phyloP scores from a whole-genome alignment of 2,888 invertebrate genomes.

The Byasa hedistus region DNA sequence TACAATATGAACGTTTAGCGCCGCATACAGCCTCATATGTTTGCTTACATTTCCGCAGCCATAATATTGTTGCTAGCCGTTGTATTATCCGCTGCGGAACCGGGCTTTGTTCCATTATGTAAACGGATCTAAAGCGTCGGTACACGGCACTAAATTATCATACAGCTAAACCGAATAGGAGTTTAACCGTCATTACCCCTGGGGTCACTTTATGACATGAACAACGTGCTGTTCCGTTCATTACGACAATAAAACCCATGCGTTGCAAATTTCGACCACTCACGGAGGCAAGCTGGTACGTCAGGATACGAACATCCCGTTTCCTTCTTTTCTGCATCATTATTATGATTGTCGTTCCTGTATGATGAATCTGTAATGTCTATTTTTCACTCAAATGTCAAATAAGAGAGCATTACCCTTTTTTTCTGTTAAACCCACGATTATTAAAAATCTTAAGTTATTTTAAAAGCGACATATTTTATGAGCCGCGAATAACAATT shows the following conservation, averaged over 20 bases:
- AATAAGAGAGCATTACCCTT: not conserved
- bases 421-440: not conserved
- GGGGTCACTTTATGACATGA: slow-evolving; percentile 11
- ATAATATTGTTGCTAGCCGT: slow-evolving; percentile 28
- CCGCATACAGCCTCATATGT: slow-evolving; percentile 4
- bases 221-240: slow-evolving; percentile 12
- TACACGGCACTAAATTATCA: slow-evolving; percentile 8
- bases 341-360: slow-evolving; percentile 15
- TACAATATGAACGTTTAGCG: slow-evolving; percentile 11
- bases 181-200: slow-evolving; percentile 5
- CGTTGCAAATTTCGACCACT: slow-evolving; percentile 20
- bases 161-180: not conserved
- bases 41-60: slow-evolving; percentile 28
- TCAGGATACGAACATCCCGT: slow-evolving; percentile 28
- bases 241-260: slow-evolving; percentile 15
- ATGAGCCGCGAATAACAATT: too few species aligned
- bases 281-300: slow-evolving; percentile 10
- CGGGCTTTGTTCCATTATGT: slow-evolving; percentile 33
- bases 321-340: slow-evolving; percentile 18
- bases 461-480: too few species aligned
- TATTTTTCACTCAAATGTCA: not conserved
- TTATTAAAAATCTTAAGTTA: too few species aligned
- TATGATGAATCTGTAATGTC: slow-evolving; percentile 5
- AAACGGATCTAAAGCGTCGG: slow-evolving; percentile 29
- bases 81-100: slow-evolving; percentile 18